Conservation (phyloP, 2,797 vertebrate genomes). For the Orientallactaga sibirica region DNA sequence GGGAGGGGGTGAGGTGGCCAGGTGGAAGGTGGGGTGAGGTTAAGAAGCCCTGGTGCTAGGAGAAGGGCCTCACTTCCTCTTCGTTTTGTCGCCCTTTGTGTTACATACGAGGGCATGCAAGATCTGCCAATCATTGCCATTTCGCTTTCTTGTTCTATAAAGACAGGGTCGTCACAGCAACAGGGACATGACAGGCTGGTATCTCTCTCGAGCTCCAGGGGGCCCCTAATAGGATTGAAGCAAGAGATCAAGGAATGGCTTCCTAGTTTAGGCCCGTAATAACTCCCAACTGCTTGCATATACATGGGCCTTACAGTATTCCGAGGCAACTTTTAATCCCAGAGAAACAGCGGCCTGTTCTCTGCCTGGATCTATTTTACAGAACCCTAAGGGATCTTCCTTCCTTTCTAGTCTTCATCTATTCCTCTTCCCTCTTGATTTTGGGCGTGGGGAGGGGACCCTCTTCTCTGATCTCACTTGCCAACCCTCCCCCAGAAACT, state of each 20-base stretch:
- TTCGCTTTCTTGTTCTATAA: slow-evolving; percentile 91
- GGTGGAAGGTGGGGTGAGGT: slow-evolving; percentile 92
- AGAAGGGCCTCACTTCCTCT: slow-evolving; percentile 95
- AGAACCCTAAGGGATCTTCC: slow-evolving; percentile 60
- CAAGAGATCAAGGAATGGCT: slow-evolving; percentile 91
- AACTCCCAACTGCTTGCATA: slow-evolving; percentile 89
- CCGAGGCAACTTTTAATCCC: slow-evolving; percentile 86
- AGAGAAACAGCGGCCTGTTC: slow-evolving; percentile 83
- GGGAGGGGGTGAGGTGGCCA: slow-evolving; percentile 85
- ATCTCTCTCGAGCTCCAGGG: slow-evolving; percentile 91
- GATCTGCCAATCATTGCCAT: slow-evolving; percentile 94
- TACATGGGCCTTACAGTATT: slow-evolving; percentile 88
- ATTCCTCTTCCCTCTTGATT: slow-evolving; percentile 53
- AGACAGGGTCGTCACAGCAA: slow-evolving; percentile 92
- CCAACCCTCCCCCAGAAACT: slow-evolving; percentile 50
- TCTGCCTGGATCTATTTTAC: slow-evolving; percentile 69
- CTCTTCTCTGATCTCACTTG: slow-evolving; percentile 60
- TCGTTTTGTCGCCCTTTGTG: slow-evolving; percentile 95
- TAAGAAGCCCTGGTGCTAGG: slow-evolving; percentile 92
- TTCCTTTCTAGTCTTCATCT: neutral
- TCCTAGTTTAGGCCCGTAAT: slow-evolving; percentile 90
- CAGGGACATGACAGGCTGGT: slow-evolving; percentile 92
- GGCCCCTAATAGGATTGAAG: slow-evolving; percentile 92
- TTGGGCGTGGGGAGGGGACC: neutral
- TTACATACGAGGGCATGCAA: slow-evolving; percentile 92